These are phyloP conservation scores for Tupaia chinensis DNA, from an alignment of 2,113 vertebrate species.

Conservation along the genomic window DNA sequence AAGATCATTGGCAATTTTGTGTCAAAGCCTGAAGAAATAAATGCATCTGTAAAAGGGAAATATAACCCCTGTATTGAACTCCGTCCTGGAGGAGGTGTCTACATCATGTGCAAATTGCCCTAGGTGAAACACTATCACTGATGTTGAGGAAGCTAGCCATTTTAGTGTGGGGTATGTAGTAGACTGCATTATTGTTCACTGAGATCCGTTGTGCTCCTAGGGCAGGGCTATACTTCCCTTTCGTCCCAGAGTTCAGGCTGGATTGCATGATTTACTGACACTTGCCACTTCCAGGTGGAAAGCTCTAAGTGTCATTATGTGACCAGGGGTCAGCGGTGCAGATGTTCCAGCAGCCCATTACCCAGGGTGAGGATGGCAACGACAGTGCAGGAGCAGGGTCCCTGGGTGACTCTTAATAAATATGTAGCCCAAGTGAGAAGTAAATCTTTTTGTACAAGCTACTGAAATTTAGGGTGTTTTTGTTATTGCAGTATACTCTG, in stretches of 20 bases:
- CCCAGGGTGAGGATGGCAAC: background rate
- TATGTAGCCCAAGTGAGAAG: background rate
- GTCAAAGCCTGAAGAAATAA: slow-evolving; percentile 27
- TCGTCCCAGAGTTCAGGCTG: background rate
- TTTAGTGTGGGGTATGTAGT: background rate
- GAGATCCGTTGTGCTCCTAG: background rate
- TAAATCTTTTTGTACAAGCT: background rate
- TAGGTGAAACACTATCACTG: background rate
- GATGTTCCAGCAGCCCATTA: background rate
- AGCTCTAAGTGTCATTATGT: background rate
- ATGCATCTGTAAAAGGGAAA: background rate
- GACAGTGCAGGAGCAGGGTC: background rate
- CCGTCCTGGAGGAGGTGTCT: background rate
- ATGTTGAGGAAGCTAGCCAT: background rate
- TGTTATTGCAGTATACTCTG: background rate
- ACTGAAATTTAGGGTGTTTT: background rate
- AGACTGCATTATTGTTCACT: background rate
- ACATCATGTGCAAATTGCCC: background rate
- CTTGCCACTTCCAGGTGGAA: background rate
- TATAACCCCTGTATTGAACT: background rate
- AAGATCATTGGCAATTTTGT: background rate
- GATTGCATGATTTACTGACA: background rate
- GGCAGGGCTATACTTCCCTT: background rate
- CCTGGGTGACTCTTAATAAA: background rate
- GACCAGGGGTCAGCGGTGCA: background rate